Conservation (phyloP, 1,140 invertebrate species). For the Zaprionus inermis region DNA sequence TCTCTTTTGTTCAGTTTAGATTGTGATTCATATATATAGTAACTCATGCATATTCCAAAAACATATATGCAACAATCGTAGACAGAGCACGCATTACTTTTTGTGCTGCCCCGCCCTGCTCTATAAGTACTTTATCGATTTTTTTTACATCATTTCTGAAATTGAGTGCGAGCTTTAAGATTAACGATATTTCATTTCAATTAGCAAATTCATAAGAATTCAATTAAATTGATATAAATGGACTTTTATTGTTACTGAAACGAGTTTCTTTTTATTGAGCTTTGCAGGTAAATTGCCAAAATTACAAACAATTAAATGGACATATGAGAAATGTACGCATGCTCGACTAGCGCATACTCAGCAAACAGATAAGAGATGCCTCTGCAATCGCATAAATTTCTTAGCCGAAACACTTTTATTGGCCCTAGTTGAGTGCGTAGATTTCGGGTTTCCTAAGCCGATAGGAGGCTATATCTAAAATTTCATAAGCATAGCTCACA, state of each 20-base stretch:
- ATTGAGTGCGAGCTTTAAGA: neutral
- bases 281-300: neutral
- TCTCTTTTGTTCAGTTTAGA: too few species aligned
- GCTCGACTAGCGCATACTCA: neutral
- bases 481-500: neutral
- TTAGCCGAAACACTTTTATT: neutral
- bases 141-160: too few species aligned
- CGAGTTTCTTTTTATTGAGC: constrained; percentile 2
- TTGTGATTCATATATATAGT: too few species aligned
- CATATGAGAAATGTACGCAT: neutral
- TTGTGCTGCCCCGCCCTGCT: neutral
- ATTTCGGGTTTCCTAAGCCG: neutral
- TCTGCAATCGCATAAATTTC: neutral
- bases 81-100: neutral
- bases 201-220: constrained; percentile 4
- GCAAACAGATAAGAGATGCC: neutral
- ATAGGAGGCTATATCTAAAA: neutral
- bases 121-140: neutral
- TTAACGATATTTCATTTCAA: neutral
- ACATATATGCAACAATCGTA: too few species aligned
- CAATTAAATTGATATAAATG: constrained; percentile 1
- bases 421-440: neutral
- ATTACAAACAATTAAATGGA: neutral
- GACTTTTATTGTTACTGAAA: neutral
- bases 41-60: too few species aligned